These are phyloP conservation scores for Rhopalosiphum padi DNA, from an alignment of 1,140 invertebrate species.

Conservation along the genomic window DNA sequence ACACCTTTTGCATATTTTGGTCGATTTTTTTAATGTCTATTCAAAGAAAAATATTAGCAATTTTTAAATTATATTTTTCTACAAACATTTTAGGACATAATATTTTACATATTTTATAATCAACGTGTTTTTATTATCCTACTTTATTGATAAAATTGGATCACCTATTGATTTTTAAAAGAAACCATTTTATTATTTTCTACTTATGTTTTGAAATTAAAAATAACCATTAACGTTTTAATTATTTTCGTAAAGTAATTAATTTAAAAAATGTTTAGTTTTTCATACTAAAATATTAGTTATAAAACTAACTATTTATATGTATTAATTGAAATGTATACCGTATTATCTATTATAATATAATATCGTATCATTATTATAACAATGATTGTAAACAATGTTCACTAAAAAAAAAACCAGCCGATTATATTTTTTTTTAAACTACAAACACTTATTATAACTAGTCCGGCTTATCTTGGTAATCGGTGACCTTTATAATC, in stretches of 20 bases:
- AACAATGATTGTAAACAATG: not conserved
- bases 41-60: not conserved
- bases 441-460: not conserved
- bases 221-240: not conserved
- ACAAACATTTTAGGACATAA: not conserved
- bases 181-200: not conserved
- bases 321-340: not conserved
- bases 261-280: not conserved
- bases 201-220: not conserved
- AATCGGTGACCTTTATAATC: not conserved
- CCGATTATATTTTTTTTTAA: not conserved
- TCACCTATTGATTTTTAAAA: not conserved
- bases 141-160: not conserved
- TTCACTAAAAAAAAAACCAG: not conserved
- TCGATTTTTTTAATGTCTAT: not conserved
- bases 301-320: not conserved
- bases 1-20: not conserved
- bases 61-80: not conserved
- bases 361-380: not conserved
- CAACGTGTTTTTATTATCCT: not conserved
- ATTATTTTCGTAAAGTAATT: not conserved
- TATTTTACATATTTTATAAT: not conserved
- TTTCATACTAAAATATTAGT: not conserved
- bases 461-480: not conserved
- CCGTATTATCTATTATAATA: not conserved